Conservation (phyloP, 2,888 invertebrate species). For the Xestia rhomboidea region DNA sequence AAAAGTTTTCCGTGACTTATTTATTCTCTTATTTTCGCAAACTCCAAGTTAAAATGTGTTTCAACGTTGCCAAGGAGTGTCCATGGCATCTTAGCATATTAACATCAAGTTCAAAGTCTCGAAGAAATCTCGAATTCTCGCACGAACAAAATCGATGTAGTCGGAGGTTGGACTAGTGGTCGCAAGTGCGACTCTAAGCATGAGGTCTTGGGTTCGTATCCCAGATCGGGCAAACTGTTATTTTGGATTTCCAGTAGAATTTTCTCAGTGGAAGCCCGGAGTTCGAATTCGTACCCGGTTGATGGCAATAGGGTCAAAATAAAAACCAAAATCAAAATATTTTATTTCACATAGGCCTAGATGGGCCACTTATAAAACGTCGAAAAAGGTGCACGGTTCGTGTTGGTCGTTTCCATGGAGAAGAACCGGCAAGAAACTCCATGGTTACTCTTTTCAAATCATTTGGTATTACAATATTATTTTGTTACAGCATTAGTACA, state of each 20-base stretch:
- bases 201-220: too few relatives aligned
- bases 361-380: too few relatives aligned
- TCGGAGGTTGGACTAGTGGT: background rate
- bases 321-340: too few relatives aligned
- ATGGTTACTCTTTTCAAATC: too few relatives aligned
- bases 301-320: background rate
- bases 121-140: conserved; percentile 29
- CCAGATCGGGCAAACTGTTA: too few relatives aligned
- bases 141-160: conserved; percentile 23
- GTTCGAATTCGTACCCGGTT: background rate
- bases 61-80: background rate
- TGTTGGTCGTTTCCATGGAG: too few relatives aligned
- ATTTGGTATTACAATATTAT: too few relatives aligned
- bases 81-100: background rate
- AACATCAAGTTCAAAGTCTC: conserved; percentile 10
- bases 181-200: too few relatives aligned
- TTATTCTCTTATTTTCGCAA: background rate
- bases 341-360: too few relatives aligned
- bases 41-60: background rate
- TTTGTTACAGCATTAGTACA: too few relatives aligned
- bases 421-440: too few relatives aligned
- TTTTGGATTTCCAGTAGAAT: background rate
- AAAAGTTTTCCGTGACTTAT: background rate
- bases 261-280: background rate
- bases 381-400: too few relatives aligned